A percentile compares a stretch with the other conserved stretches of the same genome.
Evolutionary conservation across 2,888 invertebrate species (phyloP).

Genomic region (Hirtodrosophila histrioides): DNA sequence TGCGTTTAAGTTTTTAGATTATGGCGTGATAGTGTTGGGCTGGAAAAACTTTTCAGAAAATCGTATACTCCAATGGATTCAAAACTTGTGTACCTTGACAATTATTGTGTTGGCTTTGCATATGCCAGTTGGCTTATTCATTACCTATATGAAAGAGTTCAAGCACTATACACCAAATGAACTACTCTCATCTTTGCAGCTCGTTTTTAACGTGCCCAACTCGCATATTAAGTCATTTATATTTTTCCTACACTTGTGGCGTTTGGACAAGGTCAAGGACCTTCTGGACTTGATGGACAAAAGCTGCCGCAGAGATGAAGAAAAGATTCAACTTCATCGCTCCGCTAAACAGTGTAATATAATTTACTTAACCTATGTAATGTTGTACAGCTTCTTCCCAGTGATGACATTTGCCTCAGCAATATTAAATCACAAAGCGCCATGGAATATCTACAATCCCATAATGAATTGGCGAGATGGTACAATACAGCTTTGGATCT

Average conservation of each 20-base stretch:
- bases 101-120: background rate
- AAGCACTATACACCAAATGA: conserved; percentile 2
- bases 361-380: background rate
- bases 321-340: conserved; percentile 1
- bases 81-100: too few relatives aligned
- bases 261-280: background rate
- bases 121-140: conserved; percentile 4
- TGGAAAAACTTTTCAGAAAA: too few relatives aligned
- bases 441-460: conserved; percentile 6
- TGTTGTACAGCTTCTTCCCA: background rate
- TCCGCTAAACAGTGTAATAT: background rate
- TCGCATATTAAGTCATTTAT: background rate
- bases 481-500: background rate
- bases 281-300: conserved; percentile 4
- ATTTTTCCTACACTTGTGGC: background rate
- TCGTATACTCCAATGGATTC: too few relatives aligned
- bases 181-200: conserved; percentile 7
- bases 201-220: background rate
- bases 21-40: too few relatives aligned
- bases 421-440: background rate
- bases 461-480: conserved; percentile 9
- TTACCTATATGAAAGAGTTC: conserved; percentile 6
- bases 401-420: background rate
- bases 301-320: background rate
- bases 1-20: too few relatives aligned